Conservation (phyloP, 2,113 vertebrate genomes). For the Solea senegalensis region DNA sequence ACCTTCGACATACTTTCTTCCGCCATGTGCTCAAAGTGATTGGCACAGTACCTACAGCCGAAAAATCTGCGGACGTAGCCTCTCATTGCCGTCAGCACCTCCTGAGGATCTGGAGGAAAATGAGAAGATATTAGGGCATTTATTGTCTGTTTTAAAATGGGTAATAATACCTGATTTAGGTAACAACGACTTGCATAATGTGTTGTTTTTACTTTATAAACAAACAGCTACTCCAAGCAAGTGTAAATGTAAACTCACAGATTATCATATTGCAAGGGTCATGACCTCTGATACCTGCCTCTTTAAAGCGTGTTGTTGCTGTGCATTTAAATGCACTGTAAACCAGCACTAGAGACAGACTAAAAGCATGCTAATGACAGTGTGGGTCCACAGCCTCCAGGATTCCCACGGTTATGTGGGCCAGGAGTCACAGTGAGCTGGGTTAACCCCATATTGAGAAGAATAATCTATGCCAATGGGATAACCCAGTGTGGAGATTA, state of each 20-base stretch:
- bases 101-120: constrained; percentile 75
- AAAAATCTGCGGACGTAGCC: constrained; percentile 87
- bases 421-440: constrained; percentile 68
- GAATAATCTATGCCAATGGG: constrained; percentile 68
- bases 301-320: constrained; percentile 9
- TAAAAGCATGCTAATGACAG: constrained; percentile 33
- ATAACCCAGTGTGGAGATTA: constrained; percentile 78
- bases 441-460: constrained; percentile 74
- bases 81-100: constrained; percentile 87
- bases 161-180: no score
- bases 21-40: constrained; percentile 91
- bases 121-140: neutral
- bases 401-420: constrained; percentile 72
- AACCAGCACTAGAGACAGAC: constrained; percentile 5
- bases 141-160: neutral
- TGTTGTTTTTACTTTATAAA: no score
- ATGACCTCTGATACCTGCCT: neutral
- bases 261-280: neutral
- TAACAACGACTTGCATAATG: no score
- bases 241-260: neutral
- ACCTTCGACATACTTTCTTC: constrained; percentile 78
- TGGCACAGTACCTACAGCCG: constrained; percentile 86
- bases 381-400: constrained; percentile 8
- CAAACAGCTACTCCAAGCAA: no score
- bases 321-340: neutral